phyloP scores from a whole-genome alignment of 2,888 invertebrate genomes.

The Cryptocheilus praepositus region DNA sequence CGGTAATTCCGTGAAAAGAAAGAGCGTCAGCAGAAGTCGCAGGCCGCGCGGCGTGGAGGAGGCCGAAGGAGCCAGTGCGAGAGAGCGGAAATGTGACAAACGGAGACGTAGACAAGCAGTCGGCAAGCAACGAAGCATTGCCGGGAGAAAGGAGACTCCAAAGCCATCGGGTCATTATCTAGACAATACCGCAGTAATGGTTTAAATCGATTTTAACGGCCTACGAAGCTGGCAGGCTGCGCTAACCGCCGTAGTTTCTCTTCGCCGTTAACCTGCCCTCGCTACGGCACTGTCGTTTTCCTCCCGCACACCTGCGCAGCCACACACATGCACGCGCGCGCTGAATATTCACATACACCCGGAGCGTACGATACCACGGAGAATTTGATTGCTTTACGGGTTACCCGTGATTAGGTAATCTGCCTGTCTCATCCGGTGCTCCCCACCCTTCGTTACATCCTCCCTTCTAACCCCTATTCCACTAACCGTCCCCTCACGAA shows the following conservation, averaged over 20 bases:
- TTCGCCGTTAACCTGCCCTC: slow-evolving; percentile 20
- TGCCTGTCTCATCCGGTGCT: slow-evolving; percentile 59
- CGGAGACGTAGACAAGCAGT: too few relatives aligned
- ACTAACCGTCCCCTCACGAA: slow-evolving; percentile 10
- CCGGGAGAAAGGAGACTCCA: slow-evolving; percentile 42
- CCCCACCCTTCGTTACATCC: slow-evolving; percentile 8
- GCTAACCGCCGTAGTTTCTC: slow-evolving; percentile 13
- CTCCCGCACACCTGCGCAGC: slow-evolving; percentile 33
- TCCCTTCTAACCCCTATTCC: slow-evolving; percentile 6
- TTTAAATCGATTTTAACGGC: slow-evolving; percentile 71
- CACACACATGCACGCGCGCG: slow-evolving; percentile 11
- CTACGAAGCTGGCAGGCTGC: slow-evolving; percentile 49
- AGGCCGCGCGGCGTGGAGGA: not conserved
- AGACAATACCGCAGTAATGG: slow-evolving; percentile 71
- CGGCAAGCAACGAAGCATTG: not conserved
- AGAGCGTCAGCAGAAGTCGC: slow-evolving; percentile 45
- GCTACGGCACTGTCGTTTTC: slow-evolving; percentile 20
- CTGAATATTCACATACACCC: slow-evolving; percentile 32
- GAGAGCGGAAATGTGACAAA: slow-evolving; percentile 1
- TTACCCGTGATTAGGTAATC: slow-evolving; percentile 72
- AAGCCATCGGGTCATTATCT: slow-evolving; percentile 61
- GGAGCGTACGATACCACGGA: slow-evolving; percentile 59
- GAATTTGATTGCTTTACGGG: slow-evolving; percentile 72
- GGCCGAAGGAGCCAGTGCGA: not conserved
- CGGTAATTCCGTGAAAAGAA: slow-evolving; percentile 46